Percentiles rank a stretch among this genome's conserved stretches.
These are phyloP conservation scores for Gallinago media DNA, from an alignment of 2,113 vertebrate genomes.

Conservation along the genomic window DNA sequence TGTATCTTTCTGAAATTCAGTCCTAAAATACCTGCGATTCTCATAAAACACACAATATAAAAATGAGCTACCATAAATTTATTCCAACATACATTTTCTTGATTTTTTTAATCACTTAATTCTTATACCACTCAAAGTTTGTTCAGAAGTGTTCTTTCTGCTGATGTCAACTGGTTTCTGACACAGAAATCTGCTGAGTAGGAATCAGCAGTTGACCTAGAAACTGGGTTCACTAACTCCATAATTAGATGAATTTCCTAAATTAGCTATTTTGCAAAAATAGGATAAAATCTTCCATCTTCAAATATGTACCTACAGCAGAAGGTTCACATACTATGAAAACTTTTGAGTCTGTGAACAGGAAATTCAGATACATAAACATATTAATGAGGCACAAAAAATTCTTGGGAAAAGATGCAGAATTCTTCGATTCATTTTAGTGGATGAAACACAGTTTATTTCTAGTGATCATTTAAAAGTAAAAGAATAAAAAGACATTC, in stretches of 20 bases:
- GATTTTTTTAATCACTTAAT: neutral
- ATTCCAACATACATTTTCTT: neutral
- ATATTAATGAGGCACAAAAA: neutral
- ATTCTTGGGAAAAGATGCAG: neutral
- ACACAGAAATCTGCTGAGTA: neutral
- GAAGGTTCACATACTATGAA: neutral
- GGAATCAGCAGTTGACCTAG: neutral
- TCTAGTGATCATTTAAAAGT: neutral
- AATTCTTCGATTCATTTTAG: neutral
- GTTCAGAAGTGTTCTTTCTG: neutral
- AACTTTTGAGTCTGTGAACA: neutral
- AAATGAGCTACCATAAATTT: neutral
- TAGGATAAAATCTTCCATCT: neutral
- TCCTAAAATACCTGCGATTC: neutral
- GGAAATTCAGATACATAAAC: neutral
- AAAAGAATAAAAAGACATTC: neutral
- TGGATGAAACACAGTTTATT: neutral
- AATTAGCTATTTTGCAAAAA: neutral
- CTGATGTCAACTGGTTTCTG: neutral
- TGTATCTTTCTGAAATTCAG: neutral
- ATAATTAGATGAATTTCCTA: neutral
- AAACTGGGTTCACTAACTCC: neutral
- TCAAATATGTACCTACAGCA: neutral
- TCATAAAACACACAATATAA: rapidly evolving
- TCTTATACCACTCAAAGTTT: rapidly evolving